These are phyloP conservation scores for Miichthys miiuy DNA, from an alignment of 2,797 vertebrate genomes.

Conservation along the genomic window DNA sequence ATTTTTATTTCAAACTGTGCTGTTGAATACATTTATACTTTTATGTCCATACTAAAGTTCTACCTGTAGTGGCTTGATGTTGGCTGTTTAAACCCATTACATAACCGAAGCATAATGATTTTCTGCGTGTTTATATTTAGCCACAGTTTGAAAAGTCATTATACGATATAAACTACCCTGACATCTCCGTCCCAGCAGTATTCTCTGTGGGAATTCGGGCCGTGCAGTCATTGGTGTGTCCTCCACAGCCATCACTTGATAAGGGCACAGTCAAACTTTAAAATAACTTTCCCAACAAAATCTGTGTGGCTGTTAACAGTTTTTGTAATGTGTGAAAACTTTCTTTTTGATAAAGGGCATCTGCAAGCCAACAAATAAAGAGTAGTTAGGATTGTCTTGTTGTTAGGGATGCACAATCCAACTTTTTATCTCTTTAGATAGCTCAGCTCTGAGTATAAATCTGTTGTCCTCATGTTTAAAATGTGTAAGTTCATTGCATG, in stretches of 20 bases:
- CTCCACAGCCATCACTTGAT: slow-evolving; percentile 20
- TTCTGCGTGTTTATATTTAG: slow-evolving; percentile 20
- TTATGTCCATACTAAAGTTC: not conserved
- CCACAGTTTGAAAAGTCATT: not conserved
- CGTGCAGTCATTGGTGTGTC: slow-evolving; percentile 15
- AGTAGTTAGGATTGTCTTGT: not conserved
- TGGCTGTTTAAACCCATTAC: slow-evolving; percentile 4
- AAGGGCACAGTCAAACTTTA: slow-evolving; percentile 35
- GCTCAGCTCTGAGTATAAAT: not conserved
- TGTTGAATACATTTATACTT: not conserved
- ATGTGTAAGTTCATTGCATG: not conserved
- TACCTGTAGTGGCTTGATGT: not conserved
- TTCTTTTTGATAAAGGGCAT: slow-evolving; percentile 20
- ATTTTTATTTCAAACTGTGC: not conserved
- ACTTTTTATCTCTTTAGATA: not conserved
- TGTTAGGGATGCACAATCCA: not conserved
- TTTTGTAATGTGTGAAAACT: slow-evolving; percentile 54
- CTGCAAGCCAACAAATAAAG: slow-evolving; percentile 22
- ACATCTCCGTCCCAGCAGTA: slow-evolving; percentile 2
- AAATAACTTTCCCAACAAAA: slow-evolving; percentile 52
- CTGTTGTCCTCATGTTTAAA: not conserved
- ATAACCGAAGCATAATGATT: not conserved
- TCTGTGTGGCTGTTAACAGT: slow-evolving; percentile 38
- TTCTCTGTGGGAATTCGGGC: slow-evolving; percentile 19
- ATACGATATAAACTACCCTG: not conserved